A percentile compares a stretch with the other conserved stretches of the same genome.
These are phyloP conservation scores for Norana najaformis DNA, from an alignment of 2,888 invertebrate genomes.

Conservation along the genomic window DNA sequence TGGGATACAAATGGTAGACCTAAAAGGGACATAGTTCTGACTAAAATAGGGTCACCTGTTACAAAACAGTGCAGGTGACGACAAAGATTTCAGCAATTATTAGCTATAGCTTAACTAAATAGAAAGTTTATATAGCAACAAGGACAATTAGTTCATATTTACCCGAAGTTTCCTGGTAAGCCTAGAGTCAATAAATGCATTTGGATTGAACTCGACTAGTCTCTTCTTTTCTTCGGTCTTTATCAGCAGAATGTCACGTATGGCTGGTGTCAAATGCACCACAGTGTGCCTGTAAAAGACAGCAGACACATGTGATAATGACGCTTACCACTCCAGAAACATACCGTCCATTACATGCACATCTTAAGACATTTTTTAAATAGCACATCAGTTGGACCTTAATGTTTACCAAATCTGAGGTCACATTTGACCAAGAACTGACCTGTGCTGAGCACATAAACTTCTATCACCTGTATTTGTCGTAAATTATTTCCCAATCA, in stretches of 20 bases:
- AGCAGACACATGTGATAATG: not conserved
- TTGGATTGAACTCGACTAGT: not conserved
- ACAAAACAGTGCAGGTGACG: too few relatives aligned
- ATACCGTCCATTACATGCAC: not conserved
- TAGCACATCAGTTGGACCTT: not conserved
- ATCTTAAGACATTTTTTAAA: not conserved
- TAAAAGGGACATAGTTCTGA: too few relatives aligned
- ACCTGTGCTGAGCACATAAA: too few relatives aligned
- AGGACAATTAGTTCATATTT: not conserved
- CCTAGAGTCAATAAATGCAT: not conserved
- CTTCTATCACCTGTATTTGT: too few relatives aligned
- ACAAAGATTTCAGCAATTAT: too few relatives aligned
- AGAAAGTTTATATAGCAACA: too few relatives aligned
- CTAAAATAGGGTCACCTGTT: too few relatives aligned
- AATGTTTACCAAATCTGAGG: too few relatives aligned
- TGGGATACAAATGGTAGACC: too few relatives aligned
- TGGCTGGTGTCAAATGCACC: not conserved
- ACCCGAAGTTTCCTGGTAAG: conserved; percentile 23
- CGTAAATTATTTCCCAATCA: too few relatives aligned
- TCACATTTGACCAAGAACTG: too few relatives aligned
- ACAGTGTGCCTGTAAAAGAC: not conserved
- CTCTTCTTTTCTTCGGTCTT: not conserved
- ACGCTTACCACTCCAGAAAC: not conserved
- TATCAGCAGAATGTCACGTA: conserved; percentile 7
- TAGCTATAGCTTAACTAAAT: too few relatives aligned